These are phyloP conservation scores for Illadopsis cleaveri DNA, from an alignment of 2,113 vertebrate genomes.

Conservation along the genomic window DNA sequence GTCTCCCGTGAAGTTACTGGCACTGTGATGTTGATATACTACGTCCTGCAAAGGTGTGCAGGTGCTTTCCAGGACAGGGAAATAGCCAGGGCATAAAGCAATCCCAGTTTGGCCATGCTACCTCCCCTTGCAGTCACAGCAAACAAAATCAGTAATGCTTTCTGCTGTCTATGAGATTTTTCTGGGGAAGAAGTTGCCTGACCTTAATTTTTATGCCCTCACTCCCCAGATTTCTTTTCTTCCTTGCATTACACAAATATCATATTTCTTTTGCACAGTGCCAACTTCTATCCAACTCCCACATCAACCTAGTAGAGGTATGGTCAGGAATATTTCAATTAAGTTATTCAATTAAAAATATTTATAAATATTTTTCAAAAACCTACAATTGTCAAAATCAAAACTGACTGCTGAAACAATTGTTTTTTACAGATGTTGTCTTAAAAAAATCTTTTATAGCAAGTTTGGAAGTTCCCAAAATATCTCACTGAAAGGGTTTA, in stretches of 20 bases:
- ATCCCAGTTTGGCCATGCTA: background rate
- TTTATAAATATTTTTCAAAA: background rate
- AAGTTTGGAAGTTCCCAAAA: background rate
- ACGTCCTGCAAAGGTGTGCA: background rate
- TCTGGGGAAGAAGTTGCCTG: background rate
- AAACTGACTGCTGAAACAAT: background rate
- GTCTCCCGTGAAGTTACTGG: background rate
- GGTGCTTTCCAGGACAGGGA: background rate
- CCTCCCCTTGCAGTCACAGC: background rate
- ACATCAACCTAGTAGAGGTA: background rate
- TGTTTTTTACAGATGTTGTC: background rate
- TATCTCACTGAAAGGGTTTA: background rate
- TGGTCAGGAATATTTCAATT: background rate
- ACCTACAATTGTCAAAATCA: background rate
- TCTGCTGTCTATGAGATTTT: background rate
- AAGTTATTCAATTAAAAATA: background rate
- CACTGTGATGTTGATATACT: background rate
- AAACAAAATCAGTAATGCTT: background rate
- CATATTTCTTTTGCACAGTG: background rate
- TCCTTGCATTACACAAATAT: background rate
- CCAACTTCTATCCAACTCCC: background rate
- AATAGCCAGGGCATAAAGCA: background rate
- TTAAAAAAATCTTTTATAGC: background rate
- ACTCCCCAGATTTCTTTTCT: background rate
- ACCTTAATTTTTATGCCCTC: background rate